Conservation (phyloP, 92 coral and sea anemone genomes). For the Epizoanthus rinbou region DNA sequence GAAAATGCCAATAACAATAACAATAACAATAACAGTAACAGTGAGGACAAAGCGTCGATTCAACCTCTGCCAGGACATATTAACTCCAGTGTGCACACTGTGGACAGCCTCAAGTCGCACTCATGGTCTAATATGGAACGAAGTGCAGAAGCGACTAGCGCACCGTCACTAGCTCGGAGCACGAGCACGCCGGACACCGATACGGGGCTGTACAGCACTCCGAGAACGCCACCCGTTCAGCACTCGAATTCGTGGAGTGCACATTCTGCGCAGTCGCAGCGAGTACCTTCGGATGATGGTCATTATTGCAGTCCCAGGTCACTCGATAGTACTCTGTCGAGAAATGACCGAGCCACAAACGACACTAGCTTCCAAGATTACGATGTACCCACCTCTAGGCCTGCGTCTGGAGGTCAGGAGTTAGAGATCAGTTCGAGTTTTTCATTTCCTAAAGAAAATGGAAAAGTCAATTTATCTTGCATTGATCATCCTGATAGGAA, state of each 20-base stretch:
- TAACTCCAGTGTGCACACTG: constrained; percentile 42
- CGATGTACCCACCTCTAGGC: constrained; percentile 34
- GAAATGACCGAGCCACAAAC: constrained; percentile 11
- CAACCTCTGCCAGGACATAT: constrained; percentile 36
- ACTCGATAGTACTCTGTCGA: constrained; percentile 25
- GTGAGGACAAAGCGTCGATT: constrained; percentile 11
- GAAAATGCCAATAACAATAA: constrained; percentile 8
- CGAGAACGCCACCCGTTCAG: constrained; percentile 20
- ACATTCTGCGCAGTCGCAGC: background rate
- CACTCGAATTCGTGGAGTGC: constrained; percentile 1
- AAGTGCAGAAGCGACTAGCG: constrained; percentile 33
- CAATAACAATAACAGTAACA: constrained; percentile 13
- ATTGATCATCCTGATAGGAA: background rate
- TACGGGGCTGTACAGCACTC: constrained; percentile 31
- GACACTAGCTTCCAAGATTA: constrained; percentile 25
- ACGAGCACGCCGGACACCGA: constrained; percentile 5
- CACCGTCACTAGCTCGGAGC: constrained; percentile 21
- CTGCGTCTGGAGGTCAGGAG: constrained; percentile 25
- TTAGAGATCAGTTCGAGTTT: constrained; percentile 34
- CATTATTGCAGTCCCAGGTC: constrained; percentile 33
- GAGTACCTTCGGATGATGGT: constrained; percentile 5
- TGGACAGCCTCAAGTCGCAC: constrained; percentile 37
- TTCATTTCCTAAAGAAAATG: constrained; percentile 6
- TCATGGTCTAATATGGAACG: constrained; percentile 39
- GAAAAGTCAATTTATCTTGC: background rate